Evolutionary conservation across 1,140 invertebrate species (phyloP).

Genomic region (Carposina sasakii): DNA sequence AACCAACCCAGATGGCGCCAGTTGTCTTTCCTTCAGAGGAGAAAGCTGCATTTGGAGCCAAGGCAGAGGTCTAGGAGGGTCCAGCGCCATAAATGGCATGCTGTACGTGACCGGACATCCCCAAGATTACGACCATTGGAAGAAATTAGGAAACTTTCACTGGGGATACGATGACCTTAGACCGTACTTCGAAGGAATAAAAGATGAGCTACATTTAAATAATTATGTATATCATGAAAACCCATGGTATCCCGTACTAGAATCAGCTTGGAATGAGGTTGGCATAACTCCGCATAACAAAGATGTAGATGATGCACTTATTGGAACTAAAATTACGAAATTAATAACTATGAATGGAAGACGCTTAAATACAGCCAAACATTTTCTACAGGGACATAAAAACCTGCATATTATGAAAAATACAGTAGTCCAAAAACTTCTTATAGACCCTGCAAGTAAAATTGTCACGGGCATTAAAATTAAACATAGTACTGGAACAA

Average conservation of each 20-base stretch:
- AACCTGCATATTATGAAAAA: conserved; percentile 69
- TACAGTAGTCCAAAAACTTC: conserved; percentile 37
- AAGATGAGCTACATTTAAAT: conserved; percentile 36
- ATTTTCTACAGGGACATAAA: conserved; percentile 77
- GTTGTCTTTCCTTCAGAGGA: conserved; percentile 71
- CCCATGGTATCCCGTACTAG: conserved; percentile 45
- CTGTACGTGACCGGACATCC: conserved; percentile 82
- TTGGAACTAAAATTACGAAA: conserved; percentile 56
- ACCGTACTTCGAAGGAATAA: conserved; percentile 74
- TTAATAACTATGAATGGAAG: conserved; percentile 69
- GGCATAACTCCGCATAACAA: conserved; percentile 29
- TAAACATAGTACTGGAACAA: conserved; percentile 27
- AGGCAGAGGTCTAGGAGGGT: conserved; percentile 84
- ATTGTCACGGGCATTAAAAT: conserved; percentile 50
- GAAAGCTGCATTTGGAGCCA: conserved; percentile 77
- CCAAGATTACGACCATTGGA: conserved; percentile 79
- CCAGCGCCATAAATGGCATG: conserved; percentile 87
- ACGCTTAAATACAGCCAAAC: conserved; percentile 74
- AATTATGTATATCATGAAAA: conserved; percentile 25
- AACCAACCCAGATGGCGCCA: conserved; percentile 73
- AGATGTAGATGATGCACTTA: conserved; percentile 46
- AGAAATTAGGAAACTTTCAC: conserved; percentile 66
- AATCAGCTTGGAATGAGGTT: conserved; percentile 50
- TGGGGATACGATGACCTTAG: conserved; percentile 79
- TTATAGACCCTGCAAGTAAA: conserved; percentile 40